Conservation (phyloP, 2,797 vertebrate species). For the Dermochelys coriacea region DNA sequence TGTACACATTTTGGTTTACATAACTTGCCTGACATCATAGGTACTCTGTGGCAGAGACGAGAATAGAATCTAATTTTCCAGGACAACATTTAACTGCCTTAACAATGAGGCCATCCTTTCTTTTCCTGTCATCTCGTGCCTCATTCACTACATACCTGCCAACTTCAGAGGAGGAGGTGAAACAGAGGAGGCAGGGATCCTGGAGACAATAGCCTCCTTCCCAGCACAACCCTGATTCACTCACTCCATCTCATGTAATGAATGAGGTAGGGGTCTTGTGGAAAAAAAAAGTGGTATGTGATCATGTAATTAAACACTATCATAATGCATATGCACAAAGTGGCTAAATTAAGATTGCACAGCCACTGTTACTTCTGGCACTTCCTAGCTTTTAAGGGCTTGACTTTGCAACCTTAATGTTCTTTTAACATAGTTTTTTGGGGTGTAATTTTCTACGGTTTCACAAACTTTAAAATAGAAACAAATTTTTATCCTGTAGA, state of each 20-base stretch:
- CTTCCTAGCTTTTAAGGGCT: neutral
- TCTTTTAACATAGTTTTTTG: neutral
- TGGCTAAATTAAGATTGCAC: neutral
- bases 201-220: neutral
- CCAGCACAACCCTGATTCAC: neutral
- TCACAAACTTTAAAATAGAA: neutral
- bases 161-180: no score
- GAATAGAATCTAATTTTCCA: neutral
- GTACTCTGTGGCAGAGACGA: neutral
- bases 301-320: neutral
- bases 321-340: neutral
- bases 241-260: neutral
- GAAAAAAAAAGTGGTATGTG: neutral
- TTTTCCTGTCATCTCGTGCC: neutral
- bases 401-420: neutral
- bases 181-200: neutral
- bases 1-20: neutral
- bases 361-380: neutral
- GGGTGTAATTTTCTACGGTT: neutral
- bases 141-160: neutral
- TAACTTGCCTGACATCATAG: neutral
- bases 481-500: neutral
- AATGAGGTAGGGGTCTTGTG: neutral
- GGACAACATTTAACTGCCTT: neutral
- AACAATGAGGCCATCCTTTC: neutral